Conservation (phyloP, 1,140 invertebrate genomes). For the Cylas formicarius region DNA sequence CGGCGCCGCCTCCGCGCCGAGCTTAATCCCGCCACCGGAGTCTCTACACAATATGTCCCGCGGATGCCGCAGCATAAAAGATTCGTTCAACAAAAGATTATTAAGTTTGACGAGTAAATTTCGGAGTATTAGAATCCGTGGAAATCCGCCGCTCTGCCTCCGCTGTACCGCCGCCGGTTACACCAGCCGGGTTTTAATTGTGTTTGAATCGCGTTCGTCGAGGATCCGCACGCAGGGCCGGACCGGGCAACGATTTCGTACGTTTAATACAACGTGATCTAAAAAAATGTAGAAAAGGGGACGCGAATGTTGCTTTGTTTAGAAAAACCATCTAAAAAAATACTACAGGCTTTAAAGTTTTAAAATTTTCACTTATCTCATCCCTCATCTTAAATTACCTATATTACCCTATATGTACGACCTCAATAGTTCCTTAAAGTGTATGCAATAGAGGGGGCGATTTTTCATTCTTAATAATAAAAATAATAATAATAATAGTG, state of each 20-base stretch:
- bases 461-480: too few relatives aligned
- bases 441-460: too few relatives aligned
- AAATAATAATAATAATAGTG: too few relatives aligned
- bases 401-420: too few relatives aligned
- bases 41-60: conserved; percentile 17
- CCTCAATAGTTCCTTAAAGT: too few relatives aligned
- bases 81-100: conserved; percentile 23
- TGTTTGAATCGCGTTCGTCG: conserved; percentile 13
- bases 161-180: not conserved
- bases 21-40: too few relatives aligned
- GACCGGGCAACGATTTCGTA: not conserved
- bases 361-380: conserved; percentile 14
- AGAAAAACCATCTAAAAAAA: too few relatives aligned
- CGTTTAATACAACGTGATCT: not conserved
- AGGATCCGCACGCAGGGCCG: not conserved
- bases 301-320: too few relatives aligned
- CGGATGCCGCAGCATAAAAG: conserved; percentile 17
- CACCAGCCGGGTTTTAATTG: conserved; percentile 11
- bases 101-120: conserved; percentile 26
- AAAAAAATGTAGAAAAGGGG: conserved; percentile 1
- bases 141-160: conserved; percentile 5
- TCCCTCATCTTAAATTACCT: conserved; percentile 1
- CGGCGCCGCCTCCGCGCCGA: too few relatives aligned
- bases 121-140: conserved; percentile 18
- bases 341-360: too few relatives aligned